Evolutionary conservation across 2,113 vertebrate species (phyloP), one percentile per base, ranked within the genome.

Genomic region (Hemibagrus wyckioides): DNA sequence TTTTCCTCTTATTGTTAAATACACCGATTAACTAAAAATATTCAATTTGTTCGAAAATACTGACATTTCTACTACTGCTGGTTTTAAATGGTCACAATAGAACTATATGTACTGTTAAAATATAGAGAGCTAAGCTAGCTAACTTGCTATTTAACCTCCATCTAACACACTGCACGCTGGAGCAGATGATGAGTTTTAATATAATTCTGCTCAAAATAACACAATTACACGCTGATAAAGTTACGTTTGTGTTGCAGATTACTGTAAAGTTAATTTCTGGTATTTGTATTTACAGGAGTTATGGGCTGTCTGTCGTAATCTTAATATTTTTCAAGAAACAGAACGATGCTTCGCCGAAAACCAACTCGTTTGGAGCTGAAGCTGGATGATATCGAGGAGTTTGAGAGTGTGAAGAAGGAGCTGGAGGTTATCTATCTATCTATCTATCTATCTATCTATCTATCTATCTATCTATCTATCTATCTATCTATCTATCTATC

Each of bases 301-400:
- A 54, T 79, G 75, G 48, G 75, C 28, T 50, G 48, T 30, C 1
- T 76, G 15, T 76, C 28, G 19, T 79, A 28, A 19, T 79, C 52
- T 52, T 79, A 79, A 79, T 30, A 52, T 41, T 81, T 36, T 15
- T 33, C 19, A 25, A 41, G 33, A 59, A 67, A 69, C 33, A 76
- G 80, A 36, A 92, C 8, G 69, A 99, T 99, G 98, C 91, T 99
- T 91, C 95, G 97, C 88, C 94, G 98, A 83, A 99, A 99, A 85
- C 98, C 98, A 21, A 99, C 98, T 0, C 97, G 98, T 15, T 91
- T 99, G 87, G 98, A 99, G 90, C 95, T 99, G 85, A 99, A 99
- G 89, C 94, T 99, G 82, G 98, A 99, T 36, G 98, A 99, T 87
- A 97, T 96, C 0, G 98, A 99, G 52, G 98, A 99, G 92, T 99